A percentile compares a stretch with the other conserved stretches of the same genome.
These are phyloP conservation scores for Scytalopus superciliaris DNA, from an alignment of 2,113 vertebrate species.

Conservation along the genomic window DNA sequence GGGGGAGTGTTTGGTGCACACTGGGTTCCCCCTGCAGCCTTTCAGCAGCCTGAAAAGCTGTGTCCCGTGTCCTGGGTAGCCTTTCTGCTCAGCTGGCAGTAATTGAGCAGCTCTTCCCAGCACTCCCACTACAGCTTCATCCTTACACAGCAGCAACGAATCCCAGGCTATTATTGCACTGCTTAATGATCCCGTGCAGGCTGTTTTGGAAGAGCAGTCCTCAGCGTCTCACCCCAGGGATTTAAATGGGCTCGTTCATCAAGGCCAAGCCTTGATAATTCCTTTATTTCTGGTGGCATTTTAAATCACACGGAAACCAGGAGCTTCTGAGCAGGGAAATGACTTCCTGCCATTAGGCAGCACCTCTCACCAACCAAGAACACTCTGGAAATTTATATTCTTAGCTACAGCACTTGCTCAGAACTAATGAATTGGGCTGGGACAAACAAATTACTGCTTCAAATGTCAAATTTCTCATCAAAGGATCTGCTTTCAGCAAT, in stretches of 20 bases:
- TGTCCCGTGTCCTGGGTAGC: background rate
- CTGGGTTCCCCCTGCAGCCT: background rate
- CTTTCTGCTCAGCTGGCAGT: background rate
- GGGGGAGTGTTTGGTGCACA: background rate
- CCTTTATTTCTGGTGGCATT: constrained; percentile 63
- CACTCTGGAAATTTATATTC: constrained; percentile 32
- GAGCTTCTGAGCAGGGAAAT: constrained; percentile 47
- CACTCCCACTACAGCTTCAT: constrained; percentile 38
- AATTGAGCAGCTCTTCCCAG: constrained; percentile 29
- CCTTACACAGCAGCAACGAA: background rate
- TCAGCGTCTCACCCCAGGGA: constrained; percentile 55
- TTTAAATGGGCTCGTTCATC: constrained; percentile 68
- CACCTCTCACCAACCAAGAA: background rate
- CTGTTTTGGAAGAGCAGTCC: constrained; percentile 66
- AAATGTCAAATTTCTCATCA: background rate
- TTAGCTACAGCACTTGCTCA: background rate
- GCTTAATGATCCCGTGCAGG: constrained; percentile 65
- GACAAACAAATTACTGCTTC: constrained; percentile 28
- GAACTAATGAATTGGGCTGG: background rate
- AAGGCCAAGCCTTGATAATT: constrained; percentile 66
- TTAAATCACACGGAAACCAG: constrained; percentile 56
- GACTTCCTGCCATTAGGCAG: constrained; percentile 32
- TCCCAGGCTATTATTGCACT: constrained; percentile 57
- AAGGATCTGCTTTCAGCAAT: background rate
- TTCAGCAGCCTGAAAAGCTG: background rate